Evolutionary conservation across 2,888 invertebrate genomes (phyloP), one percentile per base, ranked within the genome.

Genomic region (Melitaea athalia): DNA sequence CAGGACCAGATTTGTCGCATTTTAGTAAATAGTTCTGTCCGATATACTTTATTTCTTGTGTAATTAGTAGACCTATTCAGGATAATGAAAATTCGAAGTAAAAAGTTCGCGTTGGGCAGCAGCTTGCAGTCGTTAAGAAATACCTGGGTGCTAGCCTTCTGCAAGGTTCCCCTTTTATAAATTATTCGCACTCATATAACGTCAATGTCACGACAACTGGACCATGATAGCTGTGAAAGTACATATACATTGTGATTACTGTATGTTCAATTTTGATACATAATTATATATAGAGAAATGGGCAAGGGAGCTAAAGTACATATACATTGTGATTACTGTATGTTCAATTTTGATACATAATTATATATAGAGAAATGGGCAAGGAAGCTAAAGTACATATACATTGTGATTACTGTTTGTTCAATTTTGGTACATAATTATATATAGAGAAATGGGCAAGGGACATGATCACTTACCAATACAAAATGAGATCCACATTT

Each of bases 181-280:
- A 52, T 50, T 45, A 52, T 61, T 42, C 52, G 76, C 78, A 72
- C 79, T 74, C n/a, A 81, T 83, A 80, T 80, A 79, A 78, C 81
- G 77, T 81, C 79, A 79, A 78, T 79, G 73, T 80, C 78, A 75
- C 82, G 81, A 80, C 78, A 79, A 83, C 83, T 84, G 81, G 83
- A 79, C 75, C 80, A 80, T n/a, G n/a, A n/a, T 78, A 86, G 86
- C 88, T 89, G 88, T 84, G 87, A 84, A 88, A 64, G 85, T 83
- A 84, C 85, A 84, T 81, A 87, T 75, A 84, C 72, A 53, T 17
- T 31, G 17, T 62, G n/a, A 66, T 69, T 69, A 69, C 47, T 63
- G 50, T 50, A 59, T 59, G 49, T 57, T 49, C 42, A 11, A 50
- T 59, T 31, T 33, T 0, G 38, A 14, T 55, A 38, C 52, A 59